phyloP scores from a whole-genome alignment of 2,797 vertebrate species.

The Bradypodion pumilum region DNA sequence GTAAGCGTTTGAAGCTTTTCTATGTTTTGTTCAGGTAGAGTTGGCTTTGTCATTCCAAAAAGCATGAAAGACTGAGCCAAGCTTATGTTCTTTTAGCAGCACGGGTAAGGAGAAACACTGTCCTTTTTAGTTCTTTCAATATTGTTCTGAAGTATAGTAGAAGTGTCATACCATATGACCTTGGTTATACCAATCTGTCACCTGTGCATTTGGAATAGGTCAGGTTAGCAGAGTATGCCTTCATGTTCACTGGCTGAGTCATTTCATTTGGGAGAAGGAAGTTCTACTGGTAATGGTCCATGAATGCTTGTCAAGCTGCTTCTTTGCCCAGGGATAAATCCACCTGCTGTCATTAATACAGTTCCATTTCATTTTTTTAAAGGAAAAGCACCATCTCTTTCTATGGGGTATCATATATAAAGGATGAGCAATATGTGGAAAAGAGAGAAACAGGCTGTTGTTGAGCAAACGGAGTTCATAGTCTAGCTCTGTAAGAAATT shows the following conservation, averaged over 20 bases:
- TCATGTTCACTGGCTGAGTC: constrained; percentile 34
- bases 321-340: constrained; percentile 38
- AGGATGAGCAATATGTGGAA: background rate
- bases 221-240: constrained; percentile 12
- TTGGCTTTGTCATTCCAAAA: too few species aligned
- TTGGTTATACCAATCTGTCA: background rate
- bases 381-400: background rate
- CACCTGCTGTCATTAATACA: constrained; percentile 26
- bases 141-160: background rate
- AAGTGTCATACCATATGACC: background rate
- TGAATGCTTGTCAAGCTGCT: constrained; percentile 14
- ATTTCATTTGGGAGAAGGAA: constrained; percentile 21
- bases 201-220: constrained; percentile 13
- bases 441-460: background rate
- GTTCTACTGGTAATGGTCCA: constrained; percentile 26
- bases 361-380: constrained; percentile 29
- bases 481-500: background rate
- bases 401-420: background rate
- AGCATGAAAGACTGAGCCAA: background rate
- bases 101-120: too few species aligned
- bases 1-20: background rate
- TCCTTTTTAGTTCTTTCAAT: background rate
- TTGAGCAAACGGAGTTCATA: constrained; percentile 3
- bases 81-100: background rate
- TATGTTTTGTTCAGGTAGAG: background rate